These are phyloP conservation scores for Harmothoe impar DNA, from an alignment of 2,888 invertebrate genomes.

Conservation along the genomic window DNA sequence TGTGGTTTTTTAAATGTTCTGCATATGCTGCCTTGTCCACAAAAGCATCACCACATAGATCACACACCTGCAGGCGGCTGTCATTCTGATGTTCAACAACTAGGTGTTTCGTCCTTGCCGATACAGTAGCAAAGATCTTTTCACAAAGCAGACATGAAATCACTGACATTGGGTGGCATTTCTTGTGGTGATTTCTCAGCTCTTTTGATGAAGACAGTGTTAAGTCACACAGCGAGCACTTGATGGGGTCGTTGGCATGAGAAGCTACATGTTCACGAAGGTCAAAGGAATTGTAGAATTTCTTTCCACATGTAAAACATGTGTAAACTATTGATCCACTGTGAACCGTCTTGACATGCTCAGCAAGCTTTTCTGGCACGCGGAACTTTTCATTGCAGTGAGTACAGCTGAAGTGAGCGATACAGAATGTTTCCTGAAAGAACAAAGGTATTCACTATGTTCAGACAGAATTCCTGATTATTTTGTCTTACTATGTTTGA, in stretches of 20 bases:
- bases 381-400: conserved; percentile 40
- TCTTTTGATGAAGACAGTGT: conserved; percentile 39
- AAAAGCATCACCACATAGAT: conserved; percentile 42
- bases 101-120: conserved; percentile 26
- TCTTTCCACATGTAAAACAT: conserved; percentile 49
- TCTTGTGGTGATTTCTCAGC: conserved; percentile 43
- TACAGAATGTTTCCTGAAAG: conserved; percentile 35
- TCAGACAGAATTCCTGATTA: no score
- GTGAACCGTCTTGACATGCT: conserved; percentile 50
- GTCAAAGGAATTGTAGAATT: conserved; percentile 51
- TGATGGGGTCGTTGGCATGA: conserved; percentile 54
- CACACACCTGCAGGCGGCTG: neutral
- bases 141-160: conserved; percentile 32
- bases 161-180: neutral
- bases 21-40: conserved; percentile 19
- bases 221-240: conserved; percentile 29
- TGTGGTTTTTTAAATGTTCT: conserved; percentile 9
- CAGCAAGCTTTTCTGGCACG: conserved; percentile 40
- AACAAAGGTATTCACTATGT: neutral
- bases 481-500: no score
- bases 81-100: conserved; percentile 29
- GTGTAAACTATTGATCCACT: conserved; percentile 44
- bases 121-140: conserved; percentile 17
- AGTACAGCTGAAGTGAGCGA: conserved; percentile 44
- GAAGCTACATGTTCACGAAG: conserved; percentile 47